Percentiles rank a stretch among this genome's conserved stretches.
Evolutionary conservation across 2,113 vertebrate species (phyloP).

Genomic region (Picathartes gymnocephalus): DNA sequence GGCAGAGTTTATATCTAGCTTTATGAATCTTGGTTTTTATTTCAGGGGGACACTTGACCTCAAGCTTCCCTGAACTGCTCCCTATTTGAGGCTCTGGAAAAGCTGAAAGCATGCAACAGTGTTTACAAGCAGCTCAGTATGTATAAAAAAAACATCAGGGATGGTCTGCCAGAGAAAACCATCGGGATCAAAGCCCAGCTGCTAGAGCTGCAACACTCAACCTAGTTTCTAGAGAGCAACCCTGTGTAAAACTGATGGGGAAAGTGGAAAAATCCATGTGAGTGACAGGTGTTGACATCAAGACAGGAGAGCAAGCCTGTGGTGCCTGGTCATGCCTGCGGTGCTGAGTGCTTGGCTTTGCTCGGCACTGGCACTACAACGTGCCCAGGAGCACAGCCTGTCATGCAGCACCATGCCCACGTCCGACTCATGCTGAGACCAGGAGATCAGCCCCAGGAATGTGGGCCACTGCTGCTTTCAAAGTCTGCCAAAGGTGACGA

Average conservation of each 20-base stretch:
- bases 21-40: neutral
- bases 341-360: neutral
- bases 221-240: neutral
- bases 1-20: neutral
- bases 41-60: neutral
- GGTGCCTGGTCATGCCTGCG: fast-evolving
- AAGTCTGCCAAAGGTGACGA: neutral
- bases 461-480: neutral
- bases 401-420: neutral
- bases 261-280: neutral
- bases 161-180: neutral
- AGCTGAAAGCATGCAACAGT: neutral
- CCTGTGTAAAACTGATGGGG: neutral
- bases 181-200: neutral
- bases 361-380: neutral
- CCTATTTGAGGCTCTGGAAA: neutral
- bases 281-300: neutral
- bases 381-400: neutral
- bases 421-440: fast-evolving
- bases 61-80: neutral
- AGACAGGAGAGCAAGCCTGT: neutral
- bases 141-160: neutral
- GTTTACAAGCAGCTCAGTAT: neutral
- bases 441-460: neutral
- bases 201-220: neutral